phyloP scores from a whole-genome alignment of 2,797 vertebrate species.

The Sylvilagus floridanus region DNA sequence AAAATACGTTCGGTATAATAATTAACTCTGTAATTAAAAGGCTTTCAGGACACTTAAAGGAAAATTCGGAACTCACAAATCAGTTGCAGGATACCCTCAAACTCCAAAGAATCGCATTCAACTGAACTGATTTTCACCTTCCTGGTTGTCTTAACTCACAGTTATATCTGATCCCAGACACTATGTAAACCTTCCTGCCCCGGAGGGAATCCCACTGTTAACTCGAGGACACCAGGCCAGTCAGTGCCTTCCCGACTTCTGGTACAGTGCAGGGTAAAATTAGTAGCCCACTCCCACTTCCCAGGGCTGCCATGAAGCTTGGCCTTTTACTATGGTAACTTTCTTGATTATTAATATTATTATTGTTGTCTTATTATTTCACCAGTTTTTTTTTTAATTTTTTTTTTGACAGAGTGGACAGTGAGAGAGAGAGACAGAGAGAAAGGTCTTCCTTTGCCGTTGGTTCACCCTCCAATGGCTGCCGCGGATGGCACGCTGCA shows the following conservation, averaged over 20 bases:
- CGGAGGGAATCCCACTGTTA: neutral
- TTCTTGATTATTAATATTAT: constrained; percentile 32
- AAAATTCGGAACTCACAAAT: constrained; percentile 47
- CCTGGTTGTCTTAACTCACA: neutral
- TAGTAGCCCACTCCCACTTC: neutral
- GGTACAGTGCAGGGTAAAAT: constrained; percentile 54
- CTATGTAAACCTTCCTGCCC: neutral
- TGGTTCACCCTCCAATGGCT: too few relatives aligned
- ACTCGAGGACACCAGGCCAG: neutral
- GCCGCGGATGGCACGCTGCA: too few relatives aligned
- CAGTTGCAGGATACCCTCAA: neutral
- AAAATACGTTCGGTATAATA: neutral
- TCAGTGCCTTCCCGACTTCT: constrained; percentile 26
- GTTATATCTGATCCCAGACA: neutral
- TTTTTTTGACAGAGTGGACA: too few relatives aligned
- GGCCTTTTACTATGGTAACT: constrained; percentile 57
- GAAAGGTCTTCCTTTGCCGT: too few relatives aligned
- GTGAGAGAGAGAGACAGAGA: too few relatives aligned
- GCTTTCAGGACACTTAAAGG: neutral
- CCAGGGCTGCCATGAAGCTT: constrained; percentile 16
- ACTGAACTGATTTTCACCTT: neutral
- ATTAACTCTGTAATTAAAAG: constrained; percentile 52
- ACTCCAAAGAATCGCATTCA: neutral
- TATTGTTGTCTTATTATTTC: constrained; percentile 48
- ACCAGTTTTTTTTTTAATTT: constrained; percentile 58